phyloP scores from a whole-genome alignment of 2,888 invertebrate species.

The Caenorhabditis parvicauda region DNA sequence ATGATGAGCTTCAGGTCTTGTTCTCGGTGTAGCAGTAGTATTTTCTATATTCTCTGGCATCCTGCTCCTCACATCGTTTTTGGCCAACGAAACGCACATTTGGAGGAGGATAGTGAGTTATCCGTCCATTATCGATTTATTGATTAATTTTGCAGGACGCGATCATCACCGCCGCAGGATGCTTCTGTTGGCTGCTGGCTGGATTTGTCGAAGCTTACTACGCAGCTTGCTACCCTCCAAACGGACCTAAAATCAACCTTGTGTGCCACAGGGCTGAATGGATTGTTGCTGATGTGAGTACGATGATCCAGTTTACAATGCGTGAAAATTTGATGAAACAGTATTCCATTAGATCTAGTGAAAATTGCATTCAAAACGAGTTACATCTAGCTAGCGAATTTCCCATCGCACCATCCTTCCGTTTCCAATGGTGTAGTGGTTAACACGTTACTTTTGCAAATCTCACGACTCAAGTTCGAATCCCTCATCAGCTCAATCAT shows the following conservation, averaged over 20 bases:
- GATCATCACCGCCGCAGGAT: conserved; percentile 35
- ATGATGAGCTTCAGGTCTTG: conserved; percentile 17
- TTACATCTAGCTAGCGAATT: too few relatives aligned
- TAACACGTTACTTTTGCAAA: background rate
- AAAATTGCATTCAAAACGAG: too few relatives aligned
- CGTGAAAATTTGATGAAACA: background rate
- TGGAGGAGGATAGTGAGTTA: conserved; percentile 50
- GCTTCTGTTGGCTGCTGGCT: conserved; percentile 47
- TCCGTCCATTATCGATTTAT: background rate
- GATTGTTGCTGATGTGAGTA: conserved; percentile 48
- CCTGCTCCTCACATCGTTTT: conserved; percentile 41
- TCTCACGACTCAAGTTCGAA: background rate
- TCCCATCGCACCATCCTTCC: too few relatives aligned
- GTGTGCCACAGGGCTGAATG: conserved; percentile 57
- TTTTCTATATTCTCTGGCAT: conserved; percentile 42
- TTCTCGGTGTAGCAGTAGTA: conserved; percentile 37
- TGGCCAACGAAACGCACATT: conserved; percentile 32
- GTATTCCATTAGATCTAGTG: background rate
- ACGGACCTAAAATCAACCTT: conserved; percentile 46
- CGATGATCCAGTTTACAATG: too few relatives aligned
- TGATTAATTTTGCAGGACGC: conserved; percentile 42
- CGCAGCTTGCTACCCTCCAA: conserved; percentile 59
- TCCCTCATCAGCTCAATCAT: background rate
- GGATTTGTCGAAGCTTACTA: conserved; percentile 56
- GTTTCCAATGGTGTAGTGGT: too few relatives aligned